Evolutionary conservation across 1,140 invertebrate genomes (phyloP).

Genomic region (Ceratoteleas bidentatus): DNA sequence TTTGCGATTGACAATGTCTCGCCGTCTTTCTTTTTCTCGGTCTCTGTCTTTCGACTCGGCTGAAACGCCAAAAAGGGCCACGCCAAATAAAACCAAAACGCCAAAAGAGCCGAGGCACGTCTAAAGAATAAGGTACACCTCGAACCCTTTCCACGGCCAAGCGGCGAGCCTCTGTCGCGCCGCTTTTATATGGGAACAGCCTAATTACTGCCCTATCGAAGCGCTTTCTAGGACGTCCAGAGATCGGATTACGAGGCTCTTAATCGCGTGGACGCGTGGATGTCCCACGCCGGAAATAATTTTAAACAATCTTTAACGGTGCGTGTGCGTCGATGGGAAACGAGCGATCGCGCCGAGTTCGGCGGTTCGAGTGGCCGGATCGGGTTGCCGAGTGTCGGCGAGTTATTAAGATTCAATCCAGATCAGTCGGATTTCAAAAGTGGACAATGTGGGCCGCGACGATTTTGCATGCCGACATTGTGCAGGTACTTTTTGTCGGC

Average conservation of each 20-base stretch:
- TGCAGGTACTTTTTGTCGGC: too few relatives aligned
- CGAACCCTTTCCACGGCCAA: slow-evolving; percentile 35
- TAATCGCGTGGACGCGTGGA: slow-evolving; percentile 65
- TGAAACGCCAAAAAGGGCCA: slow-evolving; percentile 57
- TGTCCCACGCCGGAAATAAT: slow-evolving; percentile 62
- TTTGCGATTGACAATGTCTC: slow-evolving; percentile 60
- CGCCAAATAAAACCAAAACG: slow-evolving; percentile 47
- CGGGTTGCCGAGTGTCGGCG: too few relatives aligned
- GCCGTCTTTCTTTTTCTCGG: slow-evolving; percentile 56
- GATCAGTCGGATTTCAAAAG: too few relatives aligned
- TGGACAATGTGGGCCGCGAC: too few relatives aligned
- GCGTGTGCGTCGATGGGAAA: slow-evolving; percentile 28
- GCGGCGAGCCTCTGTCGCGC: slow-evolving; percentile 61
- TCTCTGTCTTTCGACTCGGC: slow-evolving; percentile 59
- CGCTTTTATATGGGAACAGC: slow-evolving; percentile 72
- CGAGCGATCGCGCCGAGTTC: slow-evolving; percentile 3
- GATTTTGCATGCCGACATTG: too few relatives aligned
- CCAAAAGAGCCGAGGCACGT: slow-evolving; percentile 41
- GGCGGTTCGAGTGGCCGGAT: background rate
- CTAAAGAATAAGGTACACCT: slow-evolving; percentile 56
- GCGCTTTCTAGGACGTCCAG: slow-evolving; percentile 69
- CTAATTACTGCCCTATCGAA: slow-evolving; percentile 78
- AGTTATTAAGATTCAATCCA: too few relatives aligned
- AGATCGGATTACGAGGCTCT: slow-evolving; percentile 72
- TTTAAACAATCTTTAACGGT: slow-evolving; percentile 34